Percentiles rank a stretch among this genome's conserved stretches.
These are phyloP conservation scores for Odocoileus hemionus DNA, from an alignment of 2,113 vertebrate species.

Conservation along the genomic window DNA sequence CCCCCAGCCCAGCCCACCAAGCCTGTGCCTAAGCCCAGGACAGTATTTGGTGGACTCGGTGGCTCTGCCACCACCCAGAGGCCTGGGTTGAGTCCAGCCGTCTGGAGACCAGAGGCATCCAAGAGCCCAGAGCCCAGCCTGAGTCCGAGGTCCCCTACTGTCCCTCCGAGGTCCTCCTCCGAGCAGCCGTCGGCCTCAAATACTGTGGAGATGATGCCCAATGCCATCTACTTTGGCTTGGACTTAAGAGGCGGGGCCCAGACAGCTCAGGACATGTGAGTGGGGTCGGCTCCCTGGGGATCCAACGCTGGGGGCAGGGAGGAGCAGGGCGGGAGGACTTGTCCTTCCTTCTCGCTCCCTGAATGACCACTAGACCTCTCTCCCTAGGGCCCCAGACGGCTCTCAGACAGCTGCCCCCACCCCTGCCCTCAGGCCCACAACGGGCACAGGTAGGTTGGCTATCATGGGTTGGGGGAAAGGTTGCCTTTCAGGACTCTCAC, in stretches of 20 bases:
- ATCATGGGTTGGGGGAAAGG: background rate
- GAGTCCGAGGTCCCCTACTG: background rate
- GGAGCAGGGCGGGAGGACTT: background rate
- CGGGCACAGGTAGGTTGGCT: constrained; percentile 64
- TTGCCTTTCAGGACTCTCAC: too few species aligned
- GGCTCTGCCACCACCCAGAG: constrained; percentile 37
- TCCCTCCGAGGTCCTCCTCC: constrained; percentile 58
- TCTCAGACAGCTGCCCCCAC: constrained; percentile 41
- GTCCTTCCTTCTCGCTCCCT: background rate
- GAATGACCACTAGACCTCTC: constrained; percentile 37
- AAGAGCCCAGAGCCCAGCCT: background rate
- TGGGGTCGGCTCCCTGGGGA: background rate
- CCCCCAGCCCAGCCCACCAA: constrained; percentile 66
- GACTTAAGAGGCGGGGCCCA: background rate
- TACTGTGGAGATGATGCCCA: constrained; percentile 89
- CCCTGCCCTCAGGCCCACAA: constrained; percentile 55
- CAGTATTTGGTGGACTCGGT: constrained; percentile 85
- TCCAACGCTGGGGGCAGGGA: background rate
- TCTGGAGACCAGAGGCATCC: background rate
- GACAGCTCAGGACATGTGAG: background rate
- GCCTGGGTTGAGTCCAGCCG: background rate
- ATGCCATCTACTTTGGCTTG: constrained; percentile 90
- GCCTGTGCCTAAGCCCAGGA: constrained; percentile 94
- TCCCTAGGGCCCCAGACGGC: constrained; percentile 39
- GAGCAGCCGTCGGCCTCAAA: constrained; percentile 52